Conservation (phyloP, 2,888 invertebrate genomes). For the Perizoma affinitatum region DNA sequence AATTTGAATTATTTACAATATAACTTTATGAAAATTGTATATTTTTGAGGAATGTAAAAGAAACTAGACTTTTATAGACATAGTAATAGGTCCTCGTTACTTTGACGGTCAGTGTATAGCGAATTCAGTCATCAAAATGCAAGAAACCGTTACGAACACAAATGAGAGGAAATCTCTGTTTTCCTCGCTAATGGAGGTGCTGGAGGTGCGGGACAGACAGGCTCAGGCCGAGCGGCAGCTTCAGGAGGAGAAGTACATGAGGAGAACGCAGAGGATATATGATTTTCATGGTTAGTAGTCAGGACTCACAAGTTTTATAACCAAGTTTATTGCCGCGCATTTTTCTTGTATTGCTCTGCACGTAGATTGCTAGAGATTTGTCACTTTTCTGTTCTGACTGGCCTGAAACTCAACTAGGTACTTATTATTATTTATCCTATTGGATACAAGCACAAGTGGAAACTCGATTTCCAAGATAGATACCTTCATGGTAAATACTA, state of each 20-base stretch:
- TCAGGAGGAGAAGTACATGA: conserved; percentile 73
- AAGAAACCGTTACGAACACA: conserved; percentile 80
- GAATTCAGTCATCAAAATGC: conserved; percentile 62
- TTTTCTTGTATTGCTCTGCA: conserved; percentile 12
- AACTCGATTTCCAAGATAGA: too few relatives aligned
- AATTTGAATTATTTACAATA: conserved; percentile 60
- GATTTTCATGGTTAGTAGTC: conserved; percentile 69
- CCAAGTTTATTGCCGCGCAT: conserved; percentile 27
- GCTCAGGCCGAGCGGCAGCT: conserved; percentile 68
- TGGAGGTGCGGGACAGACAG: conserved; percentile 71
- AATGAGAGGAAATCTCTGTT: conserved; percentile 74
- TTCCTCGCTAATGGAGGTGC: conserved; percentile 71
- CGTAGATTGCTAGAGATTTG: too few relatives aligned
- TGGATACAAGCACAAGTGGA: too few relatives aligned
- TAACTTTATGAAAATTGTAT: conserved; percentile 43
- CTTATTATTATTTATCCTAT: too few relatives aligned
- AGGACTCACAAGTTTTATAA: neutral
- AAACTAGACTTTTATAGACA: conserved; percentile 2
- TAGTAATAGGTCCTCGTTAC: neutral
- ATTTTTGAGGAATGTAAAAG: conserved; percentile 6
- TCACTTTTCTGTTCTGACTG: too few relatives aligned
- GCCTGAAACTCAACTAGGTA: too few relatives aligned
- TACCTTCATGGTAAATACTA: too few relatives aligned
- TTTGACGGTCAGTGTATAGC: conserved; percentile 17
- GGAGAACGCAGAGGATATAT: conserved; percentile 75